These are phyloP conservation scores for Pollimyrus isidori DNA, from an alignment of 2,113 vertebrate genomes.

Conservation along the genomic window DNA sequence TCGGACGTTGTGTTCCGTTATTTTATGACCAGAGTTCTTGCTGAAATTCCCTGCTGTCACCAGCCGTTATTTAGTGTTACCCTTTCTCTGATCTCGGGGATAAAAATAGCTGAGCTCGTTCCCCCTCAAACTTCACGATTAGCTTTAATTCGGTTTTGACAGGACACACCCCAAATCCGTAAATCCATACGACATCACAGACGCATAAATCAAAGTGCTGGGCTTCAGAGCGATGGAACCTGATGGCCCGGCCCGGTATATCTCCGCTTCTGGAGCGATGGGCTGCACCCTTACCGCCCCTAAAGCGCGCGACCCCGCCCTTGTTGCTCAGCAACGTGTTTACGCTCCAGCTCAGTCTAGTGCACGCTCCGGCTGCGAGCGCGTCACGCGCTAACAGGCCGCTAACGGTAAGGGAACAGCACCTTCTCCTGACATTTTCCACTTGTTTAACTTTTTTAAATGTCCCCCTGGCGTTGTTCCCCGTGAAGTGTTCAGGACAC, in stretches of 20 bases:
- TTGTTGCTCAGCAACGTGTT: background rate
- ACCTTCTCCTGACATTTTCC: background rate
- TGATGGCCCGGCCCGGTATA: background rate
- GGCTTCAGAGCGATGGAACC: background rate
- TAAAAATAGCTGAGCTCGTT: constrained; percentile 17
- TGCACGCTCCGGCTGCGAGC: too few species aligned
- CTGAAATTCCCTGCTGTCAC: constrained; percentile 17
- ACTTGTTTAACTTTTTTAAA: background rate
- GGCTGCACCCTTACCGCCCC: background rate
- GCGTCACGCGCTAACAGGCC: background rate
- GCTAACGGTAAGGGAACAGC: background rate
- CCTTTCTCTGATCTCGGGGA: constrained; percentile 13
- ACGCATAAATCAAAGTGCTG: background rate
- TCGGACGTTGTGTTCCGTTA: constrained; percentile 2
- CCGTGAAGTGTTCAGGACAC: background rate
- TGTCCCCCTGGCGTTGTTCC: background rate
- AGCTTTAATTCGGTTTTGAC: background rate
- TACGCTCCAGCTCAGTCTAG: background rate
- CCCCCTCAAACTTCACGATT: background rate
- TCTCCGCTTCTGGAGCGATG: background rate
- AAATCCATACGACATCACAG: background rate
- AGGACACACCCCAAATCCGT: background rate
- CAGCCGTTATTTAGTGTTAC: constrained; percentile 12
- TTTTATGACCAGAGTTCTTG: constrained; percentile 19
- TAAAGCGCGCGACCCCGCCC: background rate